Base-by-base conservation (phyloP, 2,113 vertebrate species). In the Paracanthobrama guichenoti region DNA sequence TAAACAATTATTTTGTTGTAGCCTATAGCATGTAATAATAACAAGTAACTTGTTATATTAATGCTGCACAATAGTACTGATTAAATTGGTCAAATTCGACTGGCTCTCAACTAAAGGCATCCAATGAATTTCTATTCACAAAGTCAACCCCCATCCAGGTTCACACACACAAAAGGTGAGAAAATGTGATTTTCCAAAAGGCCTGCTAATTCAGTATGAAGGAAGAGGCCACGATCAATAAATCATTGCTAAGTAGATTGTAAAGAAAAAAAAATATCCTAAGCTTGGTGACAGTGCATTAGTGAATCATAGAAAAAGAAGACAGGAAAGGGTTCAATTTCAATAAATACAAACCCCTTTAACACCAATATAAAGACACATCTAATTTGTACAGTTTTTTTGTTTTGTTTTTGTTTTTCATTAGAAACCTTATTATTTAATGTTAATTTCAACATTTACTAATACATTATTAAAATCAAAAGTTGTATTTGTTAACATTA, bases 161-260 rank as follows among this genome's bases (percentile, higher is more conserved):
- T 96, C 85, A 78, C 96, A 94, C 96, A 94, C 94, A 91, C 93
- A 94, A 96, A 97, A 97, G 96, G 96, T 97, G 97, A 97, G 96
- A 98, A 98, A 99, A 99, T 98, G 95, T 96, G 96, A 99, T 98
- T 99, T 98, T 97, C 97, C 96, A 97, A 98, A 98, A 97, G 96
- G 97, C 97, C 97, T 94, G 95, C 96, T 97, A 97, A 99, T 98
- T 98, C 96, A 97, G 95, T 95, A 96, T 94, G 96, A 98, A 96
- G 96, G 95, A 95, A 95, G 92, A 95, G 95, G 90, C 89, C 83
- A 91, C 92, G 95, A 97, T 99, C 97, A 88, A 99, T 99, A 99
- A 98, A 99, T 98, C 97, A 96, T 97, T 98, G 96, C 96, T 98
- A 98, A 99, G 95, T 97, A 98, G 97, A 99, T 99, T 98, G 96